These are phyloP conservation scores for Microcebus ravelobensis DNA, from an alignment of 2,113 vertebrate species.

Conservation along the genomic window DNA sequence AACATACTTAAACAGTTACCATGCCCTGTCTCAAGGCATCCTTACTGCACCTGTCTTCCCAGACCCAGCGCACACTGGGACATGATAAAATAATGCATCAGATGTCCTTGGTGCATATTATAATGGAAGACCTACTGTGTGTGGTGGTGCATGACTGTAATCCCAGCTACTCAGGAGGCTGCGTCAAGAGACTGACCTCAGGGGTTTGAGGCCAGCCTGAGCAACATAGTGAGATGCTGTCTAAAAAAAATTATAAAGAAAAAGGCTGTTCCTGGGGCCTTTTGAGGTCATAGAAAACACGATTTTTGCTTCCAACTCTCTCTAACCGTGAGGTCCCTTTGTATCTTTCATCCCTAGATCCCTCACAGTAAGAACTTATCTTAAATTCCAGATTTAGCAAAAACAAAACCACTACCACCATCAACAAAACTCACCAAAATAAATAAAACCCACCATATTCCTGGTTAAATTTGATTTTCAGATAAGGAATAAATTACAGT, in stretches of 20 bases:
- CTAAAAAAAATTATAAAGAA: no score
- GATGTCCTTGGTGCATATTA: background rate
- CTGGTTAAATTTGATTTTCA: background rate
- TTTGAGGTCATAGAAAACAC: background rate
- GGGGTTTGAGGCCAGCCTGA: no score
- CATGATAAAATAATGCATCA: background rate
- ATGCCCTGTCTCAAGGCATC: background rate
- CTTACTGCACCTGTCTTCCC: background rate
- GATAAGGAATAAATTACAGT: background rate
- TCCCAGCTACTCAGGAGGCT: no score
- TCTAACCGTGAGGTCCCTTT: background rate
- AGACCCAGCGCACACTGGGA: background rate
- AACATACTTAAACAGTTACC: background rate
- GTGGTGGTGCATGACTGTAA: no score
- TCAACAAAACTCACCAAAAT: background rate
- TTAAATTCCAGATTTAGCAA: constrained; percentile 1
- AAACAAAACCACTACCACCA: background rate
- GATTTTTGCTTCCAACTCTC: background rate
- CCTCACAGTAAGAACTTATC: background rate
- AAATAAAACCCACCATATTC: background rate
- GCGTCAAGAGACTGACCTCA: no score
- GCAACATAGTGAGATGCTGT: no score
- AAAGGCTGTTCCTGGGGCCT: background rate
- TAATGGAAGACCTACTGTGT: no score
- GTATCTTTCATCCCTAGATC: background rate